phyloP scores from a whole-genome alignment of 2,888 invertebrate species.

The Drosophila meridionalis region DNA sequence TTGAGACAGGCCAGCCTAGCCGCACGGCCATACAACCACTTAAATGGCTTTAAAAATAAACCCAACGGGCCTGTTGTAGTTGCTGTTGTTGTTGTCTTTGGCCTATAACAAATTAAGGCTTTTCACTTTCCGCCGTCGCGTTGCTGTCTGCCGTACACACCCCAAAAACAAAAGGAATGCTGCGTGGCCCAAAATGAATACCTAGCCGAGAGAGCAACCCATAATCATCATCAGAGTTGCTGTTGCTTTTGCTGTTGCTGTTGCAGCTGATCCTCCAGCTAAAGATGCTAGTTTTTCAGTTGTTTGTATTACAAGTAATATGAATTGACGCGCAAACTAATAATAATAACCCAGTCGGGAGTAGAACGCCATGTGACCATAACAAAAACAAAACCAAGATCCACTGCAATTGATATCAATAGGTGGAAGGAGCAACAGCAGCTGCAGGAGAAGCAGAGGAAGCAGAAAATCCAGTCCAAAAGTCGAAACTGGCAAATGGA shows the following conservation, averaged over 20 bases:
- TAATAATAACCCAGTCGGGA: slow-evolving; percentile 68
- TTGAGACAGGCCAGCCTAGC: slow-evolving; percentile 26
- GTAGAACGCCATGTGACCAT: slow-evolving; percentile 27
- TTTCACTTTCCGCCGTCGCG: slow-evolving; percentile 76
- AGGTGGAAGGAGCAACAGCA: slow-evolving; percentile 9
- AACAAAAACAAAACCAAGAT: slow-evolving; percentile 42
- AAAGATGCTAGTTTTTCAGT: slow-evolving; percentile 21
- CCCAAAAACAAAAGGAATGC: slow-evolving; percentile 48
- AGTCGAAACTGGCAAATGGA: slow-evolving; percentile 64
- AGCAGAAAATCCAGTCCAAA: slow-evolving; percentile 12
- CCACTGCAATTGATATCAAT: slow-evolving; percentile 72
- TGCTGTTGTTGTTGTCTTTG: slow-evolving; percentile 43
- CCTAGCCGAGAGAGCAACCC: slow-evolving; percentile 69
- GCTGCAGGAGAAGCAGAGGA: not conserved
- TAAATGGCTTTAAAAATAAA: slow-evolving; percentile 79
- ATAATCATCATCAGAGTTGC: slow-evolving; percentile 69
- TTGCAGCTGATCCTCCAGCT: slow-evolving; percentile 40
- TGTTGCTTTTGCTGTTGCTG: slow-evolving; percentile 4
- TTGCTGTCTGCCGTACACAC: slow-evolving; percentile 61
- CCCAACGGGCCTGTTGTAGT: slow-evolving; percentile 15
- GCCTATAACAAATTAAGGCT: slow-evolving; percentile 77
- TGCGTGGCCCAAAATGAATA: slow-evolving; percentile 77
- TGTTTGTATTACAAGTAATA: slow-evolving; percentile 78
- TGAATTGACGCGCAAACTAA: slow-evolving; percentile 78
- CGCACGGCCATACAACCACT: slow-evolving; percentile 53